Conservation (phyloP, 2,888 invertebrate species). For the Colletes collaris region DNA sequence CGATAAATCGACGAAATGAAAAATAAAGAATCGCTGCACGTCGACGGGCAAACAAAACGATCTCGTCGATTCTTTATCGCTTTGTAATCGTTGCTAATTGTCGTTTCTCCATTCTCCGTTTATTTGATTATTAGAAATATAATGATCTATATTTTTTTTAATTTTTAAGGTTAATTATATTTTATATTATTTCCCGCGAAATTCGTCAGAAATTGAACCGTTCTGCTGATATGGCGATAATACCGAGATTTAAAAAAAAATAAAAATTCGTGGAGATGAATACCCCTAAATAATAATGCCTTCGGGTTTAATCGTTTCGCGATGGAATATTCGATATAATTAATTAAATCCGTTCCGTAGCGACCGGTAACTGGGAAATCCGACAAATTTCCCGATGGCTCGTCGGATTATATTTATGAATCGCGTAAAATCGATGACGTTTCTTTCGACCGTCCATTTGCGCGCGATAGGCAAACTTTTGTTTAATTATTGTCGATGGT, state of each 20-base stretch:
- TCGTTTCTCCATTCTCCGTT: no score
- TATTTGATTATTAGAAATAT: no score
- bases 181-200: no score
- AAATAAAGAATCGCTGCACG: conserved; percentile 9
- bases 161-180: no score
- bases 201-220: no score
- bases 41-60: no score
- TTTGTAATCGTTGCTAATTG: no score
- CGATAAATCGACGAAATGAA: conserved; percentile 37
- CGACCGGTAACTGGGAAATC: conserved; percentile 53
- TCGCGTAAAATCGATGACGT: conserved; percentile 46
- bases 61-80: no score
- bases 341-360: conserved; percentile 56
- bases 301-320: not conserved
- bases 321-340: conserved; percentile 48
- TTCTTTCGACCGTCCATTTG: conserved; percentile 35
- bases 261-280: not conserved
- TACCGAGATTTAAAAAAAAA: not conserved
- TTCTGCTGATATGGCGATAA: no score
- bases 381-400: conserved; percentile 46
- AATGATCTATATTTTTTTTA: no score
- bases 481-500: conserved; percentile 52
- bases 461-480: conserved; percentile 34
- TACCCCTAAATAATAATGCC: conserved; percentile 4
- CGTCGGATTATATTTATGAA: conserved; percentile 55